A percentile compares a stretch with the other conserved stretches of the same genome.
These are phyloP conservation scores for Grus americana DNA, from an alignment of 2,113 vertebrate genomes.

Conservation along the genomic window DNA sequence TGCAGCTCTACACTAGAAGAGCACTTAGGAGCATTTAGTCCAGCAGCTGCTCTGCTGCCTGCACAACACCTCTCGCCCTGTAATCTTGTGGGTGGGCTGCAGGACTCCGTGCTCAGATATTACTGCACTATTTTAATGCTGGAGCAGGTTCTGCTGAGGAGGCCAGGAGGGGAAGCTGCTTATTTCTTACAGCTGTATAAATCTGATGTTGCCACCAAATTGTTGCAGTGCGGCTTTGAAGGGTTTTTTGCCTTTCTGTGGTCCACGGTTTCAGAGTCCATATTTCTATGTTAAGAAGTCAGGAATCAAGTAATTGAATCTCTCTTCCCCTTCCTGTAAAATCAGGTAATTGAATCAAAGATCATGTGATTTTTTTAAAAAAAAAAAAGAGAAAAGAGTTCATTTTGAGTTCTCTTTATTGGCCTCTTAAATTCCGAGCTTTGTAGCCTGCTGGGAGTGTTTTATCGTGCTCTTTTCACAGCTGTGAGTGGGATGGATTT, in stretches of 20 bases:
- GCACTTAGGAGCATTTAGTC: neutral
- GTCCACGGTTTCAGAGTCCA: rapidly evolving
- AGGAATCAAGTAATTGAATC: neutral
- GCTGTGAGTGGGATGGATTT: neutral
- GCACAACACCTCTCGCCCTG: neutral
- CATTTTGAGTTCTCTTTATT: neutral
- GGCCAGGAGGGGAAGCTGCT: neutral
- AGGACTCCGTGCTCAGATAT: neutral
- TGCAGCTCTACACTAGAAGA: neutral
- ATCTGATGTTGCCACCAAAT: neutral
- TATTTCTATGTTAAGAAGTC: neutral
- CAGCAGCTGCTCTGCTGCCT: neutral
- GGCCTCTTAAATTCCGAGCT: constrained; percentile 3
- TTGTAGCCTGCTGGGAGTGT: neutral
- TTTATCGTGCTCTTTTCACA: neutral
- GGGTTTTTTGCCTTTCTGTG: neutral
- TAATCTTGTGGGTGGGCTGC: neutral
- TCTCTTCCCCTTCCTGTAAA: constrained; percentile 2
- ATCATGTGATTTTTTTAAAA: neutral
- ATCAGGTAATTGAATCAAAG: neutral
- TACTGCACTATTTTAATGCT: neutral
- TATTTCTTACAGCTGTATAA: neutral
- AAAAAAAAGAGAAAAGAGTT: neutral
- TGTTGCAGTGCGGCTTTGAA: neutral
- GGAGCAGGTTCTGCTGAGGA: neutral